Base-by-base conservation (phyloP, 2,888 invertebrate genomes). In the Diplolepis rosae region DNA sequence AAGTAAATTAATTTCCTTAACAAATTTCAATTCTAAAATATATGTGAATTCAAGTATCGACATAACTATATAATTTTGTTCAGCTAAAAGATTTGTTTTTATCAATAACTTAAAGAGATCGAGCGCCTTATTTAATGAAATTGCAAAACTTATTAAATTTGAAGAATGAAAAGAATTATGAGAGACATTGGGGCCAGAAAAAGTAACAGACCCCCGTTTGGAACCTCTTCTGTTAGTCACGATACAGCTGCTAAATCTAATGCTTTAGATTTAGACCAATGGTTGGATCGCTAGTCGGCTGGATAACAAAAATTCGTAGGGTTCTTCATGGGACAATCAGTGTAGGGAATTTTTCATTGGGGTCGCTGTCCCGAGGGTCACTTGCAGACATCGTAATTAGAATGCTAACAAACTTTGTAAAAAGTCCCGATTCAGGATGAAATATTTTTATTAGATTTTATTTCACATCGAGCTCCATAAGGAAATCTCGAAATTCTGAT, bases 161-260 rank as follows among this genome's bases (percentile, higher is more conserved):
- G 0, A 13, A 1, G 22, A 42, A 42, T 15, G n/a, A 39, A 42
- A 42, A 15, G 13, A 35, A 4, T 15, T 15, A 15, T 6, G 15
- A 7, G 18, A 35, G 48, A 18, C 11, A 50, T 30, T 22, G 45
- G 72, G 68, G 72, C 78, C 56, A 48, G 68, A 74, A 48, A 54
- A 39, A 30, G 18, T 66, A 22, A 56, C 73, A 50, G 52, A 51
- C 74, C 71, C 45, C 54, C 39, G 28, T 67, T 66, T 67, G 50
- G 78, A 80, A 35, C 71, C 68, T 73, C 45, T 72, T 73, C 71
- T 71, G 76, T 71, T 69, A 70, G 75, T 77, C 80, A 77, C 71
- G 79, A 80, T 82, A 76, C 82, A 81, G 81, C 81, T 81, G 81
- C 76, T 78, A 80, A 78, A 73, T 70, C 66, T 72, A 68, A 61